Conservation (phyloP, 2,797 vertebrate genomes). For the Melanotaenia nigrans region DNA sequence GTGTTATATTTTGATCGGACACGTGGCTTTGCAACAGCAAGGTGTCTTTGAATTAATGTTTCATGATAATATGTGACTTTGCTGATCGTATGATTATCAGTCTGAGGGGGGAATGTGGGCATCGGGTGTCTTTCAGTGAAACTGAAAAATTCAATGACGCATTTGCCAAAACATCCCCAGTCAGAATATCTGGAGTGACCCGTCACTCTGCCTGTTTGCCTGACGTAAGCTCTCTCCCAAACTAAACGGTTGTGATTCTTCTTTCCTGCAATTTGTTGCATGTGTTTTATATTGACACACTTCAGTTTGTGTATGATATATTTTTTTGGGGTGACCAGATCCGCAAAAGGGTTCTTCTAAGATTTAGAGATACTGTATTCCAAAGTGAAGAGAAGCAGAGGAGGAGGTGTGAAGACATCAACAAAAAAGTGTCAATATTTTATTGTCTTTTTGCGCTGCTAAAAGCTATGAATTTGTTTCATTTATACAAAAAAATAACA, state of each 20-base stretch:
- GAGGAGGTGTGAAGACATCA: constrained; percentile 90
- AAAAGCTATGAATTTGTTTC: constrained; percentile 98
- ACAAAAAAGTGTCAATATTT: constrained; percentile 86
- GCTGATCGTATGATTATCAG: constrained; percentile 38
- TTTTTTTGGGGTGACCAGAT: constrained; percentile 75
- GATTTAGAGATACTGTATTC: constrained; percentile 86
- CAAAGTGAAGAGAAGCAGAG: constrained; percentile 85
- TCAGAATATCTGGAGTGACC: constrained; percentile 61
- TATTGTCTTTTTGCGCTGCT: constrained; percentile 96
- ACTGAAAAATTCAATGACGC: constrained; percentile 54
- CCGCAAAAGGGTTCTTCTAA: constrained; percentile 74
- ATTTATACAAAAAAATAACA: constrained; percentile 97
- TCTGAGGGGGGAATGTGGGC: constrained; percentile 59
- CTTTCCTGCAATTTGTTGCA: constrained; percentile 74
- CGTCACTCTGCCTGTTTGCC: not conserved
- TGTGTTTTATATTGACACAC: constrained; percentile 79
- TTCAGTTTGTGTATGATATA: constrained; percentile 74
- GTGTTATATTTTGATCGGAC: constrained; percentile 42
- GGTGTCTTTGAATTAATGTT: constrained; percentile 62
- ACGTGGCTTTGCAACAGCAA: constrained; percentile 54
- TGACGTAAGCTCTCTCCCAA: constrained; percentile 75
- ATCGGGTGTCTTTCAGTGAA: constrained; percentile 62
- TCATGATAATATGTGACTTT: constrained; percentile 64
- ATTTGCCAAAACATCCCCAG: constrained; percentile 67
- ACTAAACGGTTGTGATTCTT: constrained; percentile 74